These are phyloP conservation scores for Parthenolecanium corni DNA, from an alignment of 2,888 invertebrate species.

Conservation along the genomic window DNA sequence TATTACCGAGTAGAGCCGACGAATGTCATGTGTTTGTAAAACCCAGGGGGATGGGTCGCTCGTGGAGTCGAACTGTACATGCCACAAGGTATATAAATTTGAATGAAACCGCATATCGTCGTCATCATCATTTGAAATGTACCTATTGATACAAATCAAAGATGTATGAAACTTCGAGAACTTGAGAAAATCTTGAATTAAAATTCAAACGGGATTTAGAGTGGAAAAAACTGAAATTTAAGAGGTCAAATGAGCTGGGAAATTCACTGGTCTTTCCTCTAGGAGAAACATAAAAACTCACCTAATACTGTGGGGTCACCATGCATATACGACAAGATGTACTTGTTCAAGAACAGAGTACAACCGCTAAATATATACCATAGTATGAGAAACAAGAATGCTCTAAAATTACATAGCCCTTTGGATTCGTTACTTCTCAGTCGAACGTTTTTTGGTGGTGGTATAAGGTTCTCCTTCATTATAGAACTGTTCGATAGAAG, in stretches of 20 bases:
- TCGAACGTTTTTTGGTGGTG: slow-evolving; percentile 14
- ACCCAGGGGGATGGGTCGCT: slow-evolving; percentile 51
- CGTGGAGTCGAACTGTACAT: slow-evolving; percentile 53
- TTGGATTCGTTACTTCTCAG: slow-evolving; percentile 11
- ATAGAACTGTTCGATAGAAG: background rate
- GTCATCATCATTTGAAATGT: slow-evolving; percentile 66
- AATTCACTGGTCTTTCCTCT: too few species aligned
- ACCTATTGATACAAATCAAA: slow-evolving; percentile 41
- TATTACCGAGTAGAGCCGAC: slow-evolving; percentile 57
- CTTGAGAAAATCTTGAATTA: background rate
- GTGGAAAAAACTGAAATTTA: too few species aligned
- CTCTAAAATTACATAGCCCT: slow-evolving; percentile 49
- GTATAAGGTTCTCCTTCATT: background rate
- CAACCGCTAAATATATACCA: slow-evolving; percentile 70
- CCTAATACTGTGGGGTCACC: slow-evolving; percentile 63
- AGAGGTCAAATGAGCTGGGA: too few species aligned
- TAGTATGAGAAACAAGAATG: slow-evolving; percentile 49
- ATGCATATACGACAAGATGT: slow-evolving; percentile 57
- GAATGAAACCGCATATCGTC: slow-evolving; percentile 58
- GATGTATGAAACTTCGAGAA: background rate
- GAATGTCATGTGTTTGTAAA: slow-evolving; percentile 59
- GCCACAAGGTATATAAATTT: slow-evolving; percentile 60
- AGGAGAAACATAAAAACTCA: slow-evolving; percentile 37
- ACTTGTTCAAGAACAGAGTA: slow-evolving; percentile 65
- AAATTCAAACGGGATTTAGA: too few species aligned